These are phyloP conservation scores for Charina bottae DNA, from an alignment of 2,113 vertebrate genomes.

Conservation along the genomic window DNA sequence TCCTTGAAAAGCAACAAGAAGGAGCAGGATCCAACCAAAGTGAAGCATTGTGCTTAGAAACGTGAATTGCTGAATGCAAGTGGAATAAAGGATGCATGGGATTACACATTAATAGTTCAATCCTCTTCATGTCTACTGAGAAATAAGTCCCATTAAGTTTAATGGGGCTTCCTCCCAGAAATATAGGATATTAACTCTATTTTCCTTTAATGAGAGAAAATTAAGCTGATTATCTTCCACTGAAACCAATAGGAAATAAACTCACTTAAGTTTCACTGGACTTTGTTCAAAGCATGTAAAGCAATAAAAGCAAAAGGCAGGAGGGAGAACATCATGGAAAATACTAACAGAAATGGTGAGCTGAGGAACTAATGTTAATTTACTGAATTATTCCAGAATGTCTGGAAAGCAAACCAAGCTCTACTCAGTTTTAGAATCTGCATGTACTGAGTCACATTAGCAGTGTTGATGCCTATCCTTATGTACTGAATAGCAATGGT, in stretches of 20 bases:
- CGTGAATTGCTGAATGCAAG: background rate
- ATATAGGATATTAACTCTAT: background rate
- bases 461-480: slow-evolving; percentile 35
- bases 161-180: background rate
- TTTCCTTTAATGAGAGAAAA: background rate
- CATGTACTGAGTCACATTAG: slow-evolving; percentile 23
- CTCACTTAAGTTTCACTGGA: background rate
- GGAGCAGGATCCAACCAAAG: background rate
- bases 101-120: background rate
- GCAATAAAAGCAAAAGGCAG: slow-evolving; percentile 25
- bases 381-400: slow-evolving; percentile 26
- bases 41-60: background rate
- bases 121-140: background rate
- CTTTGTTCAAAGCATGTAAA: slow-evolving; percentile 4
- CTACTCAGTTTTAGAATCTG: slow-evolving; percentile 33
- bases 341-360: slow-evolving; percentile 5
- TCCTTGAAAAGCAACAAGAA: background rate
- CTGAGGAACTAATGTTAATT: slow-evolving; percentile 30
- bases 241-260: background rate
- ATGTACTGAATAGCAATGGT: slow-evolving; percentile 47
- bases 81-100: background rate
- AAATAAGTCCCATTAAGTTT: background rate
- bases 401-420: slow-evolving; percentile 37
- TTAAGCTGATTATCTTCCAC: background rate
- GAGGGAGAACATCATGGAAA: slow-evolving; percentile 12